Evolutionary conservation across 2,888 invertebrate genomes (phyloP), one percentile per base, ranked within the genome.

Genomic region (Nemotelus pantherinus): DNA sequence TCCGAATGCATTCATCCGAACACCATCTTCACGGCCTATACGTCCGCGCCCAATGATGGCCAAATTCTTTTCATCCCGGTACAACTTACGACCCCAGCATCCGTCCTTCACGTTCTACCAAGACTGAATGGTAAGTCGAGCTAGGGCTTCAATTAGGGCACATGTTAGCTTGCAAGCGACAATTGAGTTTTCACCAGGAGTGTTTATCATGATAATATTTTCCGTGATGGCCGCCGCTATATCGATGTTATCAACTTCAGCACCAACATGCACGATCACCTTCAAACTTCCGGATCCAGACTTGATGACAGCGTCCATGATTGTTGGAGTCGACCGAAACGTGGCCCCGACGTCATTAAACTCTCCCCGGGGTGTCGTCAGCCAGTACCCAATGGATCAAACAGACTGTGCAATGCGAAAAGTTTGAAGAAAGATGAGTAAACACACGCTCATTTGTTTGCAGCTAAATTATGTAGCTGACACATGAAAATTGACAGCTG

Each of bases 121-220:
- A 0, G 95, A 97, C 71, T 93, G 93, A 4, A 94, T 92, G 75
- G 98, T 92, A 84, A 94, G 93, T 70, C 98, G 91, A 0, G 97
- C 93, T 81, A 98, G 88, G 65, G 93, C 89, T 80, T 95, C 90
- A 82, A 97, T 94, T 85, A 99, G 88, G 9, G 94, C 91, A 88
- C 99, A 99, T 0, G 99, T 99, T 84, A 98, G 89, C 88, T 99
- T 99, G 83, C 98, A 98, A 5, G 99, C 99, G 84, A 97, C 97
- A 83, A 98, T 91, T 2, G 98, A 97, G 87, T 99, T 99, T 3
- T 98, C 99, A 75, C 97, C 97, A 3, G 98, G 97, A 41, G 97
- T 95, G 87, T 99, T 99, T 84, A 99, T 92, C 67, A 99, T 99
- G 80, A 96, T 90, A 81, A 98, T 90, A 82, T 95, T 95, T 82